These are phyloP conservation scores for Eretmocerus hayati DNA, from an alignment of 2,888 invertebrate species.

Conservation along the genomic window DNA sequence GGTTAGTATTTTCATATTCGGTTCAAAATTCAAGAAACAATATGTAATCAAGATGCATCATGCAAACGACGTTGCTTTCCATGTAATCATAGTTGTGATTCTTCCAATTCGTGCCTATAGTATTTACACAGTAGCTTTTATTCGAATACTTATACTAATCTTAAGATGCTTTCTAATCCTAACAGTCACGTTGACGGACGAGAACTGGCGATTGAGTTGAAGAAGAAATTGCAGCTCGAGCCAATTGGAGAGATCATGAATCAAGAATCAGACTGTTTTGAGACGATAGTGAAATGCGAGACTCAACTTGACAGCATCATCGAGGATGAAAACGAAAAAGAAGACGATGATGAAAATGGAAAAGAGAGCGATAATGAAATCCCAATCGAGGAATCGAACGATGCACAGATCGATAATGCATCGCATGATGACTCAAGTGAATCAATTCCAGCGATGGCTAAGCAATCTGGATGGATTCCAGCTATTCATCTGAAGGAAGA, in stretches of 20 bases:
- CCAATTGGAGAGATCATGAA: not conserved
- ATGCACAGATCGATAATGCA: no score
- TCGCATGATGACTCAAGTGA: conserved; percentile 5
- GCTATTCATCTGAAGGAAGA: conserved; percentile 49
- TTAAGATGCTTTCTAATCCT: no score
- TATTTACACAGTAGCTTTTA: no score
- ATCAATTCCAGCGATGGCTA: conserved; percentile 12
- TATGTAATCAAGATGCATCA: no score
- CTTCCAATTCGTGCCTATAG: no score
- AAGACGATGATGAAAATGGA: not conserved
- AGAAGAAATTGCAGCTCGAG: conserved; percentile 26
- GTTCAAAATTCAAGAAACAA: no score
- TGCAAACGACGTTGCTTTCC: no score
- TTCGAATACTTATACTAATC: not conserved
- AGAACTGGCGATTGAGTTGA: conserved; percentile 35
- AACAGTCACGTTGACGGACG: conserved; percentile 27
- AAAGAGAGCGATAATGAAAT: not conserved
- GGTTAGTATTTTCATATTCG: conserved; percentile 30
- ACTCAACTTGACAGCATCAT: no score
- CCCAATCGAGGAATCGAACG: not conserved
- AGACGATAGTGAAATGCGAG: no score
- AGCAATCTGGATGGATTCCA: conserved; percentile 55
- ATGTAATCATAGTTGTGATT: no score
- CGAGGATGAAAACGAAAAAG: no score
- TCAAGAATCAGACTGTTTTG: no score